Conservation (phyloP, 2,888 invertebrate species). For the Mycogona germanica region DNA sequence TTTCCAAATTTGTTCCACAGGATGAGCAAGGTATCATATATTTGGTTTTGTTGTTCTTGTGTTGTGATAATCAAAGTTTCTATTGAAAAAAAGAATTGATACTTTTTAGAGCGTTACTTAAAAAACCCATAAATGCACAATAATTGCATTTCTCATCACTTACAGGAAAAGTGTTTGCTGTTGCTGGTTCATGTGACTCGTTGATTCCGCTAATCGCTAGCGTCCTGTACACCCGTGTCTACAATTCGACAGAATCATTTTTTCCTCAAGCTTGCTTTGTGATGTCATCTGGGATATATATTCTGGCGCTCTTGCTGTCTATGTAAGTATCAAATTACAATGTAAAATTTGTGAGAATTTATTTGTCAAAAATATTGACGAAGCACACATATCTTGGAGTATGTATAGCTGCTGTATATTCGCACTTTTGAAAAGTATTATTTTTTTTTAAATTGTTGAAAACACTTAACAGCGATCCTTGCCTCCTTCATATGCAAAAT, state of each 20-base stretch:
- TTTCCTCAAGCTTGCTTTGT: constrained; percentile 9
- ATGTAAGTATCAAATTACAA: constrained; percentile 5
- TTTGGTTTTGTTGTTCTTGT: too few species aligned
- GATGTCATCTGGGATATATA: constrained; percentile 1
- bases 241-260: constrained; percentile 11
- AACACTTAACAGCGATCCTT: too few species aligned
- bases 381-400: too few species aligned
- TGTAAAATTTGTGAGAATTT: background rate
- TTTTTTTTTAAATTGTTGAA: too few species aligned
- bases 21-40: constrained; percentile 16
- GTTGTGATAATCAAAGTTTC: too few species aligned
- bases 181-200: constrained; percentile 7
- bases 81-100: too few species aligned
- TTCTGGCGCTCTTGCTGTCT: background rate
- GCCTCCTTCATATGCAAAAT: too few species aligned
- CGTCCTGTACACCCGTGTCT: constrained; percentile 13
- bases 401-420: too few species aligned
- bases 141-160: background rate
- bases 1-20: constrained; percentile 8
- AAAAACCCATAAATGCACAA: background rate
- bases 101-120: background rate
- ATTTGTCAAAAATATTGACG: background rate
- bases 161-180: constrained; percentile 17
- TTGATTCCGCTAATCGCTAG: constrained; percentile 9
- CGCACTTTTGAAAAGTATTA: too few species aligned